Base-by-base conservation (phyloP, 2,113 vertebrate species). In the Cebus imitator region DNA sequence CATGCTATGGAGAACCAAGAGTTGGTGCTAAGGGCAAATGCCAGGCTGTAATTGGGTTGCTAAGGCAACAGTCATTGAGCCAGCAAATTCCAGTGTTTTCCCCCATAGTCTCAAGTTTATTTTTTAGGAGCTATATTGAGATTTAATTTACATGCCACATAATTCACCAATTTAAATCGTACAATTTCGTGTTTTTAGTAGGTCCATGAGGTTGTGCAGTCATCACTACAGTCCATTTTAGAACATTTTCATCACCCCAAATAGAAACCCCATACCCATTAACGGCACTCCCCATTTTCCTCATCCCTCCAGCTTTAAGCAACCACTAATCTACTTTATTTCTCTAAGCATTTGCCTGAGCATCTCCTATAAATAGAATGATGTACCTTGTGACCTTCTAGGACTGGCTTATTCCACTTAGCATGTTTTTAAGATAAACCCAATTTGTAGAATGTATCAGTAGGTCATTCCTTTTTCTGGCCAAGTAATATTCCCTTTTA, bases 121-220 rank as follows among this genome's bases (percentile, higher is more conserved):
- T 76, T 89, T 86, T 75, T 86, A 92, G 23, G 8, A 70, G 23
- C n/a, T 64, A 90, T 78, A 68, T 40, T 73, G 80, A 96, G 79
- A 70, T 70, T 68, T 40, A 95, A 52, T 81, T 58, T 17, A 90
- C 32, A n/a, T 68, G n/a, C 12, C 58, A 8, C 87, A 37, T 82
- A 81, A n/a, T 70, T 91, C 50, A 66, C 8, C 43, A 37, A 0
- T 57, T 90, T 95, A 94, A 96, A 23, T 35, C 16, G 14, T 61
- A 84, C 30, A 82, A 8, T 68, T 23, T 37, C 43, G 1, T 87
- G 32, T 55, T 81, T 72, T 90, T 32, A 73, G 4, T 87, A 52
- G 40, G 57, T 80, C 75, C 13, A 87, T 70, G 80, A 35, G 16
- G n/a, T 58, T 84, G 21, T n/a, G 17, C 13, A 50, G 11, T 11